A percentile compares a stretch with the other conserved stretches of the same genome.
Conservation (phyloP, 2,113 vertebrate genomes). For the Sciurus niger region DNA sequence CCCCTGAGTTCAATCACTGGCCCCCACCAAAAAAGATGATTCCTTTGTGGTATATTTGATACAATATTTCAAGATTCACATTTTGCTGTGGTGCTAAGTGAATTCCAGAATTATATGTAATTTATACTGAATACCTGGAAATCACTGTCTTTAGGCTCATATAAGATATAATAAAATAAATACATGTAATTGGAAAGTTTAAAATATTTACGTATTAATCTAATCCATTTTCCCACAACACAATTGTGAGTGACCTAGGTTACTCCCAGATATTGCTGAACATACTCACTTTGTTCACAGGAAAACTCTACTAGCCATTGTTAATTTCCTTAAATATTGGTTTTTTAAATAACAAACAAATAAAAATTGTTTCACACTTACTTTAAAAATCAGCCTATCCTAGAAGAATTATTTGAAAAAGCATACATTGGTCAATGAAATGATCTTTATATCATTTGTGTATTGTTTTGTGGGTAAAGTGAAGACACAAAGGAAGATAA, state of each 20-base stretch:
- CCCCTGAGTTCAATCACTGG: too few species aligned
- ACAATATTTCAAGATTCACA: background rate
- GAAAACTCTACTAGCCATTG: background rate
- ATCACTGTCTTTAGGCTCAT: background rate
- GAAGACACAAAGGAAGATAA: background rate
- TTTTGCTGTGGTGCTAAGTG: background rate
- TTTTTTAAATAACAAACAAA: background rate
- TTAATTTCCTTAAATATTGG: background rate
- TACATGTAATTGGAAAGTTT: background rate
- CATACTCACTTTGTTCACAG: background rate
- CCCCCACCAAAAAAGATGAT: too few species aligned
- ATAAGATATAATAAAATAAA: conserved; percentile 7
- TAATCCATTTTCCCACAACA: background rate
- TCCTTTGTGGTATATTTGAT: background rate
- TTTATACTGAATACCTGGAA: background rate
- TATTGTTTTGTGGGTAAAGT: background rate
- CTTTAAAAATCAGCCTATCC: background rate
- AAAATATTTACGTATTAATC: background rate
- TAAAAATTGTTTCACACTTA: background rate
- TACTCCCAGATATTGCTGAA: background rate
- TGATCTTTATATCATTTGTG: background rate
- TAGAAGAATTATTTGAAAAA: background rate
- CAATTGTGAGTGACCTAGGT: background rate
- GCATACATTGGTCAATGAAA: background rate
- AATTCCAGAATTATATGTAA: background rate